phyloP scores from a whole-genome alignment of 2,888 invertebrate genomes.

The Drosophila greeni region DNA sequence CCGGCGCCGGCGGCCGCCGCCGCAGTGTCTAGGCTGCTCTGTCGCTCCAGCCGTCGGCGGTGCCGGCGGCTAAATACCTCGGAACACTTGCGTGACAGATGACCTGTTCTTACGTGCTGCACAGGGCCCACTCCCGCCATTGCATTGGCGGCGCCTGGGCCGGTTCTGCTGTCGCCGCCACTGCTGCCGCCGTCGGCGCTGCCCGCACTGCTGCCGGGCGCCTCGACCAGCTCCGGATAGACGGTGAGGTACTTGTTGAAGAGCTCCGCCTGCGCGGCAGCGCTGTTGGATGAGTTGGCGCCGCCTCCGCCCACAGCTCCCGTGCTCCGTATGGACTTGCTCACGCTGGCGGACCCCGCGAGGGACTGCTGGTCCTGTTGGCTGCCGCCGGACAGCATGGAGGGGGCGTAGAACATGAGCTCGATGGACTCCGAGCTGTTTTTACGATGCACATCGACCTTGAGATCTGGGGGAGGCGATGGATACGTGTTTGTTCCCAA shows the following conservation, averaged over 20 bases:
- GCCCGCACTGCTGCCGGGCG: slow-evolving; percentile 40
- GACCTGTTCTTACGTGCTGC: slow-evolving; percentile 54
- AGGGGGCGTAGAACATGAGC: slow-evolving; percentile 82
- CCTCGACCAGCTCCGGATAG: slow-evolving; percentile 69
- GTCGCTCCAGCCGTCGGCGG: slow-evolving; percentile 74
- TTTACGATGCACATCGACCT: slow-evolving; percentile 95
- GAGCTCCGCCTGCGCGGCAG: slow-evolving; percentile 49
- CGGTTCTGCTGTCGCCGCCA: slow-evolving; percentile 28
- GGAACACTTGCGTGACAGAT: slow-evolving; percentile 71
- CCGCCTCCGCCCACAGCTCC: slow-evolving; percentile 12
- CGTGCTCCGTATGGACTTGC: slow-evolving; percentile 70
- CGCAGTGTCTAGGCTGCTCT: slow-evolving; percentile 74
- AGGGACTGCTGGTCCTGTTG: slow-evolving; percentile 76
- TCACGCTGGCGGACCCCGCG: slow-evolving; percentile 67
- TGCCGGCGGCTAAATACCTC: slow-evolving; percentile 74
- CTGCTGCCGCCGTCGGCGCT: slow-evolving; percentile 45
- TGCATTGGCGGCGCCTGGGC: slow-evolving; percentile 3
- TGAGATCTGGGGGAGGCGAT: slow-evolving; percentile 83
- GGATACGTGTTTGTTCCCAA: background rate
- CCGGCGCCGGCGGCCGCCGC: slow-evolving; percentile 17
- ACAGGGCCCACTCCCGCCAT: slow-evolving; percentile 11
- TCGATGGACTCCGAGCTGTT: slow-evolving; percentile 93
- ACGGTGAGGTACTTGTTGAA: slow-evolving; percentile 76
- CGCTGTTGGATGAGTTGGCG: slow-evolving; percentile 37
- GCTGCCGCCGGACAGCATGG: slow-evolving; percentile 69